A percentile compares a stretch with the other conserved stretches of the same genome.
phyloP scores from a whole-genome alignment of 2,797 vertebrate species.

The Glyptemys insculpta region DNA sequence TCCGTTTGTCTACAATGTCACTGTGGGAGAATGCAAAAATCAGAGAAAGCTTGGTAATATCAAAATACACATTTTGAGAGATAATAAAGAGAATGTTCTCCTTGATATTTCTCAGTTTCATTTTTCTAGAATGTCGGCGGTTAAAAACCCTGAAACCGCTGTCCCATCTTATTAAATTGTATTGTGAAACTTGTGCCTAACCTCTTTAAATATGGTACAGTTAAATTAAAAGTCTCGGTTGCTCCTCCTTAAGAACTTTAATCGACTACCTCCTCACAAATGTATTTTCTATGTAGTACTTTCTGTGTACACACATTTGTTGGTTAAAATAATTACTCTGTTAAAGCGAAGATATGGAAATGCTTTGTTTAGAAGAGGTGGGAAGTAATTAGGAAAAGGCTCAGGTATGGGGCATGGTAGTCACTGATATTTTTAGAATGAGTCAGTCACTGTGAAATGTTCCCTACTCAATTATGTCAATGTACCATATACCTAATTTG shows the following conservation, averaged over 20 bases:
- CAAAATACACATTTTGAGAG: neutral
- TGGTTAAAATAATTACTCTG: neutral
- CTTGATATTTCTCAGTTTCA: slow-evolving; percentile 24
- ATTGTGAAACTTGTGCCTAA: neutral
- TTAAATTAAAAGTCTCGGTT: slow-evolving; percentile 28
- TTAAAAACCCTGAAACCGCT: slow-evolving; percentile 28
- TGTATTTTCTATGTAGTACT: neutral
- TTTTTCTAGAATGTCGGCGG: neutral
- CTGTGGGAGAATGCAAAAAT: neutral
- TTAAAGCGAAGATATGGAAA: slow-evolving; percentile 47
- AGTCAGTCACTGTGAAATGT: neutral
- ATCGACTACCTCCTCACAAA: slow-evolving; percentile 19
- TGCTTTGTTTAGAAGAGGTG: neutral
- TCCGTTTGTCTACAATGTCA: neutral
- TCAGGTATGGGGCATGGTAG: neutral
- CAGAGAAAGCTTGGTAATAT: neutral
- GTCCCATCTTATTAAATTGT: slow-evolving; percentile 2
- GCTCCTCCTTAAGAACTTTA: slow-evolving; percentile 37
- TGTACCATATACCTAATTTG: neutral
- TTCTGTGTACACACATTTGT: slow-evolving; percentile 21
- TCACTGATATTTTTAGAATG: neutral
- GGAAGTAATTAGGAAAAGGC: slow-evolving; percentile 13
- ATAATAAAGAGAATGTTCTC: slow-evolving; percentile 11
- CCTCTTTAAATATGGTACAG: neutral
- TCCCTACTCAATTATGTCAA: neutral